Evolutionary conservation across 2,113 vertebrate genomes (phyloP).

Genomic region (Calyptomena viridis): DNA sequence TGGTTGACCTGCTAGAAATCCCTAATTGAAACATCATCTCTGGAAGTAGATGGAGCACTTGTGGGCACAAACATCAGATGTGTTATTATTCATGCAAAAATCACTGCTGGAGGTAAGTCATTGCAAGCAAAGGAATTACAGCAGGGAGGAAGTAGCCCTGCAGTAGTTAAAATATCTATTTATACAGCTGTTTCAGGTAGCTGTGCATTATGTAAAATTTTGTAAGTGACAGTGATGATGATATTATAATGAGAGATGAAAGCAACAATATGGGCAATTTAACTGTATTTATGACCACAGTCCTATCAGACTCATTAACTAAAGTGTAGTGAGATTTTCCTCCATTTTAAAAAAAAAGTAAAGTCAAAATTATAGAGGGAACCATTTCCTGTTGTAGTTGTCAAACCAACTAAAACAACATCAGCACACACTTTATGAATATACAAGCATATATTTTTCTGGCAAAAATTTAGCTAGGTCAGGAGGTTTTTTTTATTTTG

Average conservation of each 20-base stretch:
- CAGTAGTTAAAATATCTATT: background rate
- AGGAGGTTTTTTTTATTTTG: background rate
- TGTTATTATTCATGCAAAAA: background rate
- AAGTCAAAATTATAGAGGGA: background rate
- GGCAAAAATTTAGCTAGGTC: background rate
- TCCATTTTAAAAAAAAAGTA: background rate
- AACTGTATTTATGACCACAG: background rate
- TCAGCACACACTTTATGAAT: background rate
- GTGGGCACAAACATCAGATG: background rate
- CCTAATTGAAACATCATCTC: background rate
- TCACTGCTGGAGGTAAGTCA: background rate
- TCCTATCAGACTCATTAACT: background rate
- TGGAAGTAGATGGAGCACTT: background rate
- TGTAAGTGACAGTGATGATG: background rate
- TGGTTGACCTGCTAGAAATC: background rate
- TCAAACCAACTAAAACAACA: background rate
- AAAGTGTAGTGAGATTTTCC: background rate
- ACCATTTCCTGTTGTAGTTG: background rate
- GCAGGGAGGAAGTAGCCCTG: background rate
- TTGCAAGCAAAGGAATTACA: background rate
- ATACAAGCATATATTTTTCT: background rate
- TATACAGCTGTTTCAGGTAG: background rate
- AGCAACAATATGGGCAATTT: background rate
- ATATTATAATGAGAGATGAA: background rate
- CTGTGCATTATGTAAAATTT: background rate